These are phyloP conservation scores for Sebastolobus altivelis DNA, from an alignment of 2,797 vertebrate species.

Conservation along the genomic window DNA sequence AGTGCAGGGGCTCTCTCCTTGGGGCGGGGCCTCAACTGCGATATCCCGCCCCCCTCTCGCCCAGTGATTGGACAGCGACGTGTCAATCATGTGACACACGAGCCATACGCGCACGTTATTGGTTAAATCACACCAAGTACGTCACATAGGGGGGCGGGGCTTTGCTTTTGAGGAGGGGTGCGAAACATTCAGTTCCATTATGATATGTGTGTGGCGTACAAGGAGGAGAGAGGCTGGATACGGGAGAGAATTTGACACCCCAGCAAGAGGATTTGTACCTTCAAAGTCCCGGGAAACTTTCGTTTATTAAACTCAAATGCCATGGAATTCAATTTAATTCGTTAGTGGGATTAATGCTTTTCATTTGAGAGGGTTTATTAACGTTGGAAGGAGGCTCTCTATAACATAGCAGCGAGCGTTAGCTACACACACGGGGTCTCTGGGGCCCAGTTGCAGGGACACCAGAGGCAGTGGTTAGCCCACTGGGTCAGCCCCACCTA, in stretches of 20 bases:
- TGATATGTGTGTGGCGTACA: slow-evolving; percentile 56
- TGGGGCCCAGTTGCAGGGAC: too few relatives aligned
- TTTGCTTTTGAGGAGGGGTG: slow-evolving; percentile 56
- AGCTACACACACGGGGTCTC: slow-evolving; percentile 65
- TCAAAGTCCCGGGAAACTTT: slow-evolving; percentile 66
- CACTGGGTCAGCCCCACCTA: slow-evolving; percentile 79
- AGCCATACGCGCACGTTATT: slow-evolving; percentile 19
- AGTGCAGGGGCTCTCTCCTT: slow-evolving; percentile 88
- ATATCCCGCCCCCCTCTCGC: slow-evolving; percentile 42
- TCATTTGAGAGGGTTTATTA: slow-evolving; percentile 59
- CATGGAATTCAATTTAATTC: slow-evolving; percentile 76
- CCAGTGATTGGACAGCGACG: slow-evolving; percentile 53
- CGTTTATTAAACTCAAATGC: slow-evolving; percentile 72
- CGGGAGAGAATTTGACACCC: slow-evolving; percentile 61
- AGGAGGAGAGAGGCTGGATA: slow-evolving; percentile 60
- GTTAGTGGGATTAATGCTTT: slow-evolving; percentile 68
- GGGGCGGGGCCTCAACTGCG: slow-evolving; percentile 63
- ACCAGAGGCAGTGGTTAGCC: too few relatives aligned
- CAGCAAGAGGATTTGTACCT: slow-evolving; percentile 71
- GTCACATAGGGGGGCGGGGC: slow-evolving; percentile 70
- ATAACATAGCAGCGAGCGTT: slow-evolving; percentile 67
- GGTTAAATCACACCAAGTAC: slow-evolving; percentile 60
- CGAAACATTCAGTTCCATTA: slow-evolving; percentile 51
- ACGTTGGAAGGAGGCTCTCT: slow-evolving; percentile 67
- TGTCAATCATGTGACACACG: slow-evolving; percentile 58